Evolutionary conservation across 2,113 vertebrate genomes (phyloP).

Genomic region (Sakesphorus luctuosus): DNA sequence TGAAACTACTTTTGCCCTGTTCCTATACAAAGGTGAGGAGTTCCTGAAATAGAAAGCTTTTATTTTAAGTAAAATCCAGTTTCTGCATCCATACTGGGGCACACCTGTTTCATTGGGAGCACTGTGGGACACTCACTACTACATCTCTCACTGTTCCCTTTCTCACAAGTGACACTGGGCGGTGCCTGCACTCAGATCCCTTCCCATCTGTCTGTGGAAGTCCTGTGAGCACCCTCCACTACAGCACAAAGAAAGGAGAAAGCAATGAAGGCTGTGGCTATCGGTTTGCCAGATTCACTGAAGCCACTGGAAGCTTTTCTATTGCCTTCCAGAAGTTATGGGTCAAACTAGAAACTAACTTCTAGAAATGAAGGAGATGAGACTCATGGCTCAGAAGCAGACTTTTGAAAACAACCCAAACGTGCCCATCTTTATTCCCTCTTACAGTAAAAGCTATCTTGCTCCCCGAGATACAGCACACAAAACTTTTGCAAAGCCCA

Average conservation of each 20-base stretch:
- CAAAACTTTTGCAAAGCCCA: neutral
- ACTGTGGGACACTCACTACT: neutral
- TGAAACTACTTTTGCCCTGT: neutral
- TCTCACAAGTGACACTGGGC: neutral
- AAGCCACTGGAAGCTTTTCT: neutral
- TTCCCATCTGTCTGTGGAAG: fast-evolving
- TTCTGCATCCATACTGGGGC: neutral
- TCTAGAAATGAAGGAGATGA: neutral
- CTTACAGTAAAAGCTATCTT: neutral
- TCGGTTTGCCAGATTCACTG: neutral
- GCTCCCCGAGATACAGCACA: neutral
- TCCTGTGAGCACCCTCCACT: neutral
- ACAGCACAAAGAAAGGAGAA: fast-evolving
- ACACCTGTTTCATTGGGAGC: neutral
- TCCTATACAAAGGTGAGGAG: neutral
- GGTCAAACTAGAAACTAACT: neutral
- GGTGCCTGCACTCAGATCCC: neutral
- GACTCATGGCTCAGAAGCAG: neutral
- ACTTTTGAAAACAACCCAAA: neutral
- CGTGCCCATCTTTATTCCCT: neutral
- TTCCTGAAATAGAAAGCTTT: neutral
- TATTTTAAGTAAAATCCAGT: neutral
- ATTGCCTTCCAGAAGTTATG: neutral
- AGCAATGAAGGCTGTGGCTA: neutral
- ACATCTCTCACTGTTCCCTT: neutral